Conservation (phyloP, 2,888 invertebrate species). For the Eumacrocentrus americanus region DNA sequence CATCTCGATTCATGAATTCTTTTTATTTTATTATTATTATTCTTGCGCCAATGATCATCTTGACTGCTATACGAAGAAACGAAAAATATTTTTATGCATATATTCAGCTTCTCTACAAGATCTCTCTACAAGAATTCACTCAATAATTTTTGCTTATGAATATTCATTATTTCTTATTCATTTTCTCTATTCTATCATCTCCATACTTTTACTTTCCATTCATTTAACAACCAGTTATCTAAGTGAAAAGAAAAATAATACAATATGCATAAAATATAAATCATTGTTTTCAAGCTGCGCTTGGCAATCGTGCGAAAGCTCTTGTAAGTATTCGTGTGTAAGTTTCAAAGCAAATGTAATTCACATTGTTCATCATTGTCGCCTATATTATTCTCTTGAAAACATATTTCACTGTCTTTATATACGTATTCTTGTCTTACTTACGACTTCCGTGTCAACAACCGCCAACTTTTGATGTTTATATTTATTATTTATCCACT, state of each 20-base stretch:
- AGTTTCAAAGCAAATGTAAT: slow-evolving; percentile 15
- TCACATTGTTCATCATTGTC: slow-evolving; percentile 10
- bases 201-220: slow-evolving; percentile 15
- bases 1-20: neutral
- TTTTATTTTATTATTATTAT: neutral
- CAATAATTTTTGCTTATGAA: slow-evolving; percentile 19
- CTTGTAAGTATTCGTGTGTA: slow-evolving; percentile 48
- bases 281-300: slow-evolving; percentile 53
- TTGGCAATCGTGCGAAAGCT: slow-evolving; percentile 39
- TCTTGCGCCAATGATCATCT: no score
- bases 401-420: neutral
- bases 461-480: no score
- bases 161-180: slow-evolving; percentile 7
- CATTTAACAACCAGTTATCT: neutral
- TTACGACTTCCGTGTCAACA: no score
- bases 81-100: neutral
- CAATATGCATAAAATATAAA: slow-evolving; percentile 26
- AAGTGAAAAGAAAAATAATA: neutral
- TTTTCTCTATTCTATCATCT: neutral
- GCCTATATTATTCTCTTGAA: slow-evolving; percentile 7
- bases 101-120: no score
- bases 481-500: no score
- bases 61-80: neutral
- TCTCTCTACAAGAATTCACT: neutral
- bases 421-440: slow-evolving; percentile 10